These are phyloP conservation scores for Protosalanx chinensis DNA, from an alignment of 2,797 vertebrate genomes.

Conservation along the genomic window DNA sequence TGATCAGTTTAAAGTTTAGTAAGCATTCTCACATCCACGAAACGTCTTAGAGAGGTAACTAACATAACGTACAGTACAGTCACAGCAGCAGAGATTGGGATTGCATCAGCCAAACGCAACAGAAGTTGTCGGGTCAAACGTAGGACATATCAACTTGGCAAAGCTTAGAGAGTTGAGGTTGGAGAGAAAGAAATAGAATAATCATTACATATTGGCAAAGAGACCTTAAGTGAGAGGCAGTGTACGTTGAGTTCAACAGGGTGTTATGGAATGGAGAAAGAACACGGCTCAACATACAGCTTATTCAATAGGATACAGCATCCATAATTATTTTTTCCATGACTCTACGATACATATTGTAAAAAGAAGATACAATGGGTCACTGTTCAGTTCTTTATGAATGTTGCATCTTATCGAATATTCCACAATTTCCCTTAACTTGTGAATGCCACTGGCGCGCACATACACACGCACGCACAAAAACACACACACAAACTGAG, in stretches of 20 bases:
- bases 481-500: conserved; percentile 8
- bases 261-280: conserved; percentile 34
- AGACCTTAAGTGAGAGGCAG: conserved; percentile 42
- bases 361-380: not conserved
- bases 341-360: not conserved
- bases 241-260: conserved; percentile 39
- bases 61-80: conserved; percentile 70
- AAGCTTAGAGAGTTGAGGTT: conserved; percentile 39
- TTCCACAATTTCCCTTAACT: conserved; percentile 34
- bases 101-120: conserved; percentile 49
- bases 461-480: not conserved
- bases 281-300: conserved; percentile 39
- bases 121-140: conserved; percentile 27
- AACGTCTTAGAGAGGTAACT: conserved; percentile 68
- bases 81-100: conserved; percentile 69
- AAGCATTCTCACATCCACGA: conserved; percentile 21
- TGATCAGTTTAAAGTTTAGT: conserved; percentile 36
- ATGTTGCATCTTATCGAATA: conserved; percentile 49
- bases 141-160: conserved; percentile 41
- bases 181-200: conserved; percentile 10
- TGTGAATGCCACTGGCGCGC: conserved; percentile 30
- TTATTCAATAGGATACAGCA: conserved; percentile 54
- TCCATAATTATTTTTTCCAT: conserved; percentile 13
- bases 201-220: conserved; percentile 45
- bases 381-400: conserved; percentile 15